Base-by-base conservation (phyloP, 2,113 vertebrate genomes). In the Myodes glareolus region DNA sequence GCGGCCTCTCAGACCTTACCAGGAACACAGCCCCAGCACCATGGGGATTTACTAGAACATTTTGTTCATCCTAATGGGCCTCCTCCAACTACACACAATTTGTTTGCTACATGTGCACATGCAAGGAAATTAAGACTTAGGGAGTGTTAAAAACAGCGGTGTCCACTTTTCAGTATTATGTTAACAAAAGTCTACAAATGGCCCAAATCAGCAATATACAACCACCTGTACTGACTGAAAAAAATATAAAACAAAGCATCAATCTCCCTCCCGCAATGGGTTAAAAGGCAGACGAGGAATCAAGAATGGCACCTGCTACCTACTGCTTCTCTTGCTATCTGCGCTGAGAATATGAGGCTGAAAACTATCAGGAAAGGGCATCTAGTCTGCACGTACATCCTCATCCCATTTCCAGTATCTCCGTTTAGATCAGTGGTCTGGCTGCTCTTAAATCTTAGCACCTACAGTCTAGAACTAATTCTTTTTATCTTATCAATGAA, bases 401-500 rank as follows among this genome's bases (percentile, higher is more conserved):
- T 88, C 33, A 93, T 36, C 70, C 58, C 45, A 72, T 80, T 94
- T 96, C 77, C 80, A 82, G 85, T 58, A 96, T 97, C 70, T 92
- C 39, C 90, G 78, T 68, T 86, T 77, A 97, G 52, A 91, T 95
- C 82, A 94, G 55, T 90, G 87, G 31, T 65, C n/a, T 72, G 93
- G 85, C 36, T 95, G 80, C 50, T 95, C 85, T 76, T 92, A 91
- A 92, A 88, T 96, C 76, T 94, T 88, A 96, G 89, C 94, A 97
- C 86, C 91, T 91, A 95, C 3, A 58, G 81, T 78, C 36, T 72
- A 89, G 63, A 63, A 91, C 58, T 75, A 95, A 94, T 94, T 96
- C 75, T 77, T 95, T 97, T 76, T 94, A 94, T 95, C 68, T 95
- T 95, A 96, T 96, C 96, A 96, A 45, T 82, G 88, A 65, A 96